phyloP scores from a whole-genome alignment of 2,113 vertebrate genomes.

The Rhombomys opimus region DNA sequence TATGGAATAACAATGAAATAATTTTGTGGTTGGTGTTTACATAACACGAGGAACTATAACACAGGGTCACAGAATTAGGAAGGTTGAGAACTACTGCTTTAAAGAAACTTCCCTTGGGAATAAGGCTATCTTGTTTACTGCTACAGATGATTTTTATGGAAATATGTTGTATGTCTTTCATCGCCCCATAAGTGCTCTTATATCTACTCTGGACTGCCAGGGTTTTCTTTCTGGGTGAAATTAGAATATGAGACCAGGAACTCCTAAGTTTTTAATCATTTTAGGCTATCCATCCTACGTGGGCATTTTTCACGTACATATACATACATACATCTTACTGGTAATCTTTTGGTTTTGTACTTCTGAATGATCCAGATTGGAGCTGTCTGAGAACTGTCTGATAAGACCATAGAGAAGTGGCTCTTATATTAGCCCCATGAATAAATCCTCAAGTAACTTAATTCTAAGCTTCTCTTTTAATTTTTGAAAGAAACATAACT shows the following conservation, averaged over 20 bases:
- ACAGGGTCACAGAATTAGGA: background rate
- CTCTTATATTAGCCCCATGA: background rate
- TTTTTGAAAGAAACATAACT: constrained; percentile 15
- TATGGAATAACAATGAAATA: background rate
- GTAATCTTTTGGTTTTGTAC: background rate
- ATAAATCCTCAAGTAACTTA: background rate
- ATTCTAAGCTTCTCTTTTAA: background rate
- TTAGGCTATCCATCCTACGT: background rate
- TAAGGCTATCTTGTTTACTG: background rate
- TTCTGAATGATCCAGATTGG: background rate
- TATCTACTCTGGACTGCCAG: background rate
- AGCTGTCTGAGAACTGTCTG: background rate
- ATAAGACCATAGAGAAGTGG: background rate
- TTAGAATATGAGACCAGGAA: background rate
- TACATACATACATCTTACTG: background rate
- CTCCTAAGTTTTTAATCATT: constrained; percentile 22
- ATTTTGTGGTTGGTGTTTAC: background rate
- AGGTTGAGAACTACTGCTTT: background rate
- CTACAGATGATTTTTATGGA: background rate
- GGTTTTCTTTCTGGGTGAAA: constrained; percentile 2
- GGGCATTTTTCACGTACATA: background rate
- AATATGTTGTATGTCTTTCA: background rate
- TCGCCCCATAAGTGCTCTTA: background rate
- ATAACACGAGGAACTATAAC: background rate
- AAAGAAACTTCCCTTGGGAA: background rate